Base-by-base conservation (phyloP, 2,888 invertebrate species). In the Ectropis crepuscularia region DNA sequence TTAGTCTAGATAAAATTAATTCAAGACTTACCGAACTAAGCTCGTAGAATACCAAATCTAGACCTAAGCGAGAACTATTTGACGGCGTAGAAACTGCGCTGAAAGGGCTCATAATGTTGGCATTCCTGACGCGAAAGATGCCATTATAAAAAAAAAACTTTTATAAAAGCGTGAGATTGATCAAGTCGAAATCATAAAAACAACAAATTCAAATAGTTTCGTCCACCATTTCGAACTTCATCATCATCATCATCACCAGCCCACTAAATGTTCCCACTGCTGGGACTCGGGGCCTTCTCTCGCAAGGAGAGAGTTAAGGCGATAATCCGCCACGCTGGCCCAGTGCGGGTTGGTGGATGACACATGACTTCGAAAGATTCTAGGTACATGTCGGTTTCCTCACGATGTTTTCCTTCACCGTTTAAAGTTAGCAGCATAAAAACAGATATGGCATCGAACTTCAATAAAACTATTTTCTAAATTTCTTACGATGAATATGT, bases 41-140 rank as follows among this genome's bases (percentile, higher is more conserved):
- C 39, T 57, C 67, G 6, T 74, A 72, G 55, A 36, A 67, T n/a
- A 66, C 69, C 36, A 76, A 73, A 16, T 61, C 68, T 7, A 57
- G 72, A 42, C 38, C 47, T 4, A 77, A 76, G 66, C 53, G 76
- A 11, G 75, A 79, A 73, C 39, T 76, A 0, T 12, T 77, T 8
- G 74, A 79, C 38, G 78, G 72, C 8, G 45, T 78, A 10, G 70
- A 77, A 47, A 67, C 74, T 39, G 43, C 77, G 6, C 49, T 76
- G 4, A 76, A 76, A 74, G 76, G 70, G 65, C 72, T 78, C 0
- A 75, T 77, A n/a, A n/a, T n/a, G n/a, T n/a, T 9, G 75, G 75
- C 11, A 78, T 77, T 16, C 76, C 77, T 0, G 76, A 79, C 48
- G 74, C 78, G 0, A 73, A 70, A 63, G 74, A 77, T 49, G 74